Base-by-base conservation (phyloP, 2,797 vertebrate species). In the Pseudopleuronectes americanus region DNA sequence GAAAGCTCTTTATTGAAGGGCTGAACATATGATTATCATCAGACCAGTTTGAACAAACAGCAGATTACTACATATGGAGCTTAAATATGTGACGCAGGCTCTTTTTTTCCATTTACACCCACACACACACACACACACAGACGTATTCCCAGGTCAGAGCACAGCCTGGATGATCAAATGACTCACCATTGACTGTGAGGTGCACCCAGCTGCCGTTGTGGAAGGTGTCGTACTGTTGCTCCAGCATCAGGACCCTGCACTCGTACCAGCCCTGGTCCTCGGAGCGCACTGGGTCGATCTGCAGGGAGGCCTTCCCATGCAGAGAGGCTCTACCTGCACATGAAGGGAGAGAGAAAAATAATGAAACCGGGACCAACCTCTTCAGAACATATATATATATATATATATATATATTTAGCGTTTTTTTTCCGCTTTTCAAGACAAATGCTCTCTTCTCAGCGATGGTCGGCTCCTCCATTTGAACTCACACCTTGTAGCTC, bases 241-340 rank as follows among this genome's bases (percentile, higher is more conserved):
- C 97, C 96, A 99, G 92, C 97, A 99, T 98, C 93, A 99, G 96
- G 81, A 99, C 97, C 93, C 96, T 95, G 93, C 98, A 99, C 90
- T 99, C 98, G 43, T 99, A 99, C 98, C 98, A 99, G 93, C 98
- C 98, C 93, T 99, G 97, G 94, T 99, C 98, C 86, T 98, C 97
- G 0, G 97, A 97, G 92, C 96, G 97, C 68, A 97, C 94, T 70
- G 97, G 97, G 49, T 98, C 96, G 45, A 99, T 96, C 92, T 96
- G 97, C 89, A 99, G 93, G 57, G 97, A 99, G 12, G 98, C 97
- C 88, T 98, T 98, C 92, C 96, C 97, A 19, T 99, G 96, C 84
- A 99, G 96, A 92, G 94, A 96, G 80, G 97, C 96, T 90, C 97
- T 95, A 84, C 97, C 98, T 99, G 87, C 13, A 83, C 36, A 77